Evolutionary conservation across 2,888 invertebrate genomes (phyloP), one percentile per base, ranked within the genome.

Genomic region (Incurvaria masculella): DNA sequence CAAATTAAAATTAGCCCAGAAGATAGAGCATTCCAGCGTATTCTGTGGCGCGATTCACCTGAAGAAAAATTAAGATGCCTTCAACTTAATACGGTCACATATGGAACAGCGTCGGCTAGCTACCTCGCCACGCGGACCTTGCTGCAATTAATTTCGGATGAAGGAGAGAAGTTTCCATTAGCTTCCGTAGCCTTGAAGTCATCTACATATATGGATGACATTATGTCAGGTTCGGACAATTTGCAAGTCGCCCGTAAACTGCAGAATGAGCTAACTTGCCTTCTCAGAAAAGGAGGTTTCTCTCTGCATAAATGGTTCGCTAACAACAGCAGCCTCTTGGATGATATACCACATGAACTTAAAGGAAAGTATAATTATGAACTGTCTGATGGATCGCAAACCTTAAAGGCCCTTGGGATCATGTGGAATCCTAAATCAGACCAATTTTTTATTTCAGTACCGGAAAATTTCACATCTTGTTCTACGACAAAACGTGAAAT

Each of bases 281-380:
- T 61, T 6, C 33, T 64, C 20, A 50, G 44, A 26, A 50, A 49
- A 4, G 63, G 59, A 4, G 61, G 63, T 0, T 64, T 65, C 49
- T 42, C 53, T 4, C 46, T 64, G 4, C 56, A 61, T 19, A 60
- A 64, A 47, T 61, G 58, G 60, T 50, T 33, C 14, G 33, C 33
- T 3, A 33, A 33, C 33, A n/a, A 33, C 5, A 5, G 10, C 5
- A 23, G 23, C 23, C 10, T 23, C 5, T 23, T 23, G 10, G 6
- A 23, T 10, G 10, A 10, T 10, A 23, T 6, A 23, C 23, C 23
- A 5, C 6, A 23, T 23, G 33, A 33, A 33, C 4, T 3, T 3
- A 4, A 11, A 14, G 33, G 33, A 8, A 6, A 33, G 14, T 33
- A 14, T 11, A 14, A 14, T 33, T 33, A 33, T 11, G 33, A 33